These are phyloP conservation scores for Eupithecia abbreviata DNA, from an alignment of 2,888 invertebrate genomes.

Conservation along the genomic window DNA sequence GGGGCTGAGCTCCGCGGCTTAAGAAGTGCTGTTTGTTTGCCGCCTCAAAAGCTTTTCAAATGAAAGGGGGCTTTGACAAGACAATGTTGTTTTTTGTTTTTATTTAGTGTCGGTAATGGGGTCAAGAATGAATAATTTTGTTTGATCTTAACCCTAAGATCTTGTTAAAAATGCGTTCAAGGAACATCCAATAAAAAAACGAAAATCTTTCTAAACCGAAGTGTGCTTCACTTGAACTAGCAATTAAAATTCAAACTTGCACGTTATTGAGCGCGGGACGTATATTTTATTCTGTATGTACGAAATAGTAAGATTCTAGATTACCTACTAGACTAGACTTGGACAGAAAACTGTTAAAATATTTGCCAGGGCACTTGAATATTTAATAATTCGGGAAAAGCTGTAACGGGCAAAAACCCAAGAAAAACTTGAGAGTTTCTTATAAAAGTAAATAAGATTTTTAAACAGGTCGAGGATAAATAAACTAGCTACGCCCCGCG, in stretches of 20 bases:
- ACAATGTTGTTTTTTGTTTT: background rate
- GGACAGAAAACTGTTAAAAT: background rate
- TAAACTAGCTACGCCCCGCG: too few relatives aligned
- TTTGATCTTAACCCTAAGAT: background rate
- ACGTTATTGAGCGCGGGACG: background rate
- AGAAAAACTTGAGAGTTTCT: too few relatives aligned
- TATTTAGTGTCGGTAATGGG: background rate
- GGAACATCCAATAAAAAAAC: background rate
- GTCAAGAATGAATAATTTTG: constrained; percentile 1
- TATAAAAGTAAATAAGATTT: too few relatives aligned
- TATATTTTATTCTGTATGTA: background rate
- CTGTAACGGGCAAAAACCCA: background rate
- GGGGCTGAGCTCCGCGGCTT: constrained; percentile 10
- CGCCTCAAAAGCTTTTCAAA: constrained; percentile 35
- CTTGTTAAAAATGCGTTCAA: background rate
- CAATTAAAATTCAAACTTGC: background rate
- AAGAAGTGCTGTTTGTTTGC: constrained; percentile 34
- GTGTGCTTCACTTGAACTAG: background rate
- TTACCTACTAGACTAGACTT: too few relatives aligned
- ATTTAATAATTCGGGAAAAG: background rate
- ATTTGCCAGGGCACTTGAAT: background rate
- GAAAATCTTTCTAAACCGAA: too few relatives aligned
- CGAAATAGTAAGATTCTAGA: background rate
- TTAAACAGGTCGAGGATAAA: too few relatives aligned
- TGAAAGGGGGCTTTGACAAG: constrained; percentile 10